These are phyloP conservation scores for Bombus waltoni DNA, from an alignment of 1,140 invertebrate species.

Conservation along the genomic window DNA sequence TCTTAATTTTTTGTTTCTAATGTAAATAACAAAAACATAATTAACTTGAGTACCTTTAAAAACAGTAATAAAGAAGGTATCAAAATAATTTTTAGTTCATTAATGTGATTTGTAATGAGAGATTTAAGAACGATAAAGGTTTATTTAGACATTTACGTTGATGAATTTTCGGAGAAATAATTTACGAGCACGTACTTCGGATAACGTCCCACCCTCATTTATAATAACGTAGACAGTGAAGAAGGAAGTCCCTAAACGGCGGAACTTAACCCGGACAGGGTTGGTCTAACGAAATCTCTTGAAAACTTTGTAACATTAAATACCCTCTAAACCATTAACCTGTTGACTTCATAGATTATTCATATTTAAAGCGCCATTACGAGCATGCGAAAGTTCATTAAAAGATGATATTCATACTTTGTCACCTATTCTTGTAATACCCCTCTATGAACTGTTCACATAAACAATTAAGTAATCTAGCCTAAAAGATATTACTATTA, in stretches of 20 bases:
- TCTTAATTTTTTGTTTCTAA: not conserved
- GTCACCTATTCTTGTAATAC: not conserved
- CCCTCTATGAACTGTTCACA: not conserved
- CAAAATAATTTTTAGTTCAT: not conserved
- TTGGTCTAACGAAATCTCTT: constrained; percentile 19
- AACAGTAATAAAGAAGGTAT: too few relatives aligned
- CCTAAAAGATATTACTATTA: not conserved
- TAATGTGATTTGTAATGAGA: not conserved
- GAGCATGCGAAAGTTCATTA: not conserved
- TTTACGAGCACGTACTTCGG: not conserved
- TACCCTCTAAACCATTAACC: constrained; percentile 6
- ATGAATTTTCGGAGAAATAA: not conserved
- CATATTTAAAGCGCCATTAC: constrained; percentile 11
- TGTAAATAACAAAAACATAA: not conserved
- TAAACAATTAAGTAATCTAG: not conserved
- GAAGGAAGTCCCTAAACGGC: constrained; percentile 2
- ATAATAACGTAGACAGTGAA: not conserved
- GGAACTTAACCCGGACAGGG: not conserved
- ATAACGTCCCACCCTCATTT: not conserved
- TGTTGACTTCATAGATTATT: constrained; percentile 6
- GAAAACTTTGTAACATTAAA: constrained; percentile 27
- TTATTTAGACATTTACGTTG: not conserved
- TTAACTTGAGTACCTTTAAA: too few relatives aligned
- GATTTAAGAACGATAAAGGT: not conserved
- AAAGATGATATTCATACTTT: not conserved